Evolutionary conservation across 2,797 vertebrate genomes (phyloP).

Genomic region (Coendou prehensilis): DNA sequence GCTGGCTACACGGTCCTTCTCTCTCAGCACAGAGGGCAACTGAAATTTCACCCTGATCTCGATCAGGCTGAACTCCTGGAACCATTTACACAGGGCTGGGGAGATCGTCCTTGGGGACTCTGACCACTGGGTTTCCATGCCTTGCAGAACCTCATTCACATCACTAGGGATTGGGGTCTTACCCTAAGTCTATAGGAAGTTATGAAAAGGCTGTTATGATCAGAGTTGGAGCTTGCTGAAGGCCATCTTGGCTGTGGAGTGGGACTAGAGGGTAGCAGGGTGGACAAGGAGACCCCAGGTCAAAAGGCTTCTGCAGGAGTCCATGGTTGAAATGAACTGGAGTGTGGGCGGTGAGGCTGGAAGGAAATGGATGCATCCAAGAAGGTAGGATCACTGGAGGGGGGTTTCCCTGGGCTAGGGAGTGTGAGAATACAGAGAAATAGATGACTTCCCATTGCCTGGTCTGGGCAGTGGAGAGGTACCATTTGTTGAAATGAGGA

Average conservation of each 20-base stretch:
- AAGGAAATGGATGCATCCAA: not conserved
- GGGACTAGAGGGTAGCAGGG: rapidly evolving
- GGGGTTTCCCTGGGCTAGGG: not conserved
- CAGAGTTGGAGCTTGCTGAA: not conserved
- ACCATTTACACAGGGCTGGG: too few species aligned
- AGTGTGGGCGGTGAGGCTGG: not conserved
- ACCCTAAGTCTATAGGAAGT: not conserved
- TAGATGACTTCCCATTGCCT: not conserved
- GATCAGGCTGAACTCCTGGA: not conserved
- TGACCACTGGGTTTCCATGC: not conserved
- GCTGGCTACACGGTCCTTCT: not conserved
- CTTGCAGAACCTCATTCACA: not conserved
- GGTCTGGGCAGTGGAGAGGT: not conserved
- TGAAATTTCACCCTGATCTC: not conserved
- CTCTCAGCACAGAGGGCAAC: not conserved
- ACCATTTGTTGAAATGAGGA: not conserved
- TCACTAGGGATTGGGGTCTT: not conserved
- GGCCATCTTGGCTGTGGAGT: not conserved
- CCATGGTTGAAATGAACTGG: not conserved
- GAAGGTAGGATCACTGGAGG: not conserved
- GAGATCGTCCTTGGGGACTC: not conserved
- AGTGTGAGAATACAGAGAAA: not conserved
- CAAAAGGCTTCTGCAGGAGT: not conserved
- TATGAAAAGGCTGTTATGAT: not conserved
- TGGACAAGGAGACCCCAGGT: not conserved